phyloP scores from a whole-genome alignment of 2,888 invertebrate species.

The Steinernema carpocapsae region DNA sequence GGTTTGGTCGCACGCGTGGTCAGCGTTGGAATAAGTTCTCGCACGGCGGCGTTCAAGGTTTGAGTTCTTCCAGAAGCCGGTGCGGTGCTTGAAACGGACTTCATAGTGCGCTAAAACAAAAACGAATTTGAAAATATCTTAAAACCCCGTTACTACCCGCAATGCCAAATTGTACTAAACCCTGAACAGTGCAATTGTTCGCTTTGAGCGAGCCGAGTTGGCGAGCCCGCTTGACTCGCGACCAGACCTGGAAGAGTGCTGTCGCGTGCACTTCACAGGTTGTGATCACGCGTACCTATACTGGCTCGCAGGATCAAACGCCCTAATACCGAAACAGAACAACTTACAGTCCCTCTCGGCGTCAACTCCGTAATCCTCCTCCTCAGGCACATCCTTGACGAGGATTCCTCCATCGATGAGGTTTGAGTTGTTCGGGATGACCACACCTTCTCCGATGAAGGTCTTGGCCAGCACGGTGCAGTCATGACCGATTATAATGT shows the following conservation, averaged over 20 bases:
- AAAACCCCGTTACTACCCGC: too few species aligned
- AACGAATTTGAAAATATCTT: too few species aligned
- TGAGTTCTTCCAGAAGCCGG: background rate
- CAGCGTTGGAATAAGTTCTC: background rate
- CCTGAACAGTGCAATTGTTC: too few species aligned
- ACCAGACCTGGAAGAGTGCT: too few species aligned
- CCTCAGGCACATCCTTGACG: background rate
- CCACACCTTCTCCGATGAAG: constrained; percentile 41
- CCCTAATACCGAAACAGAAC: too few species aligned
- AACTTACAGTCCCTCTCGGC: too few species aligned
- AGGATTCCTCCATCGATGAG: background rate
- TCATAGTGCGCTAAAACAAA: constrained; percentile 1
- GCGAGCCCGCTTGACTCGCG: too few species aligned
- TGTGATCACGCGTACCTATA: too few species aligned
- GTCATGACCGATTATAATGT: constrained; percentile 42
- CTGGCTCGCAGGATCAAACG: too few species aligned
- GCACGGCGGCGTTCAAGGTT: background rate
- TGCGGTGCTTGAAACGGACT: background rate
- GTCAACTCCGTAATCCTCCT: constrained; percentile 28
- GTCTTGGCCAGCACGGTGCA: constrained; percentile 36
- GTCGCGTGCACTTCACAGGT: too few species aligned
- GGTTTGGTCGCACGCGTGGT: background rate
- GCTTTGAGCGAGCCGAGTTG: too few species aligned
- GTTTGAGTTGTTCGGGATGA: constrained; percentile 21
- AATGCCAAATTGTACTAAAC: too few species aligned